A percentile compares a stretch with the other conserved stretches of the same genome.
Evolutionary conservation across 2,888 invertebrate species (phyloP).

Genomic region (Thymelicus acteon): DNA sequence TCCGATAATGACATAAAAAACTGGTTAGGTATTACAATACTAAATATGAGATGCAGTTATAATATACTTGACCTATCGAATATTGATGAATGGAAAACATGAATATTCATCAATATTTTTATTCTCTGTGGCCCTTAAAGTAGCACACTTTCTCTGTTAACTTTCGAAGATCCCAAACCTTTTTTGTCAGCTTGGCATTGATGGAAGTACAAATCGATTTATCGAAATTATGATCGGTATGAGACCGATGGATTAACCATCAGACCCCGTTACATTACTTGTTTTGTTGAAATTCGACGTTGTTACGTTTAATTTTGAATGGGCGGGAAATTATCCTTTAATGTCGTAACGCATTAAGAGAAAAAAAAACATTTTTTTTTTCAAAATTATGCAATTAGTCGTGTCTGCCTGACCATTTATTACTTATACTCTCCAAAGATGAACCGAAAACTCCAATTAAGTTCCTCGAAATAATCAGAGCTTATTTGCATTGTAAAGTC

Average conservation of each 20-base stretch:
- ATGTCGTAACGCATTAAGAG: no score
- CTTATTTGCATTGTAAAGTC: no score
- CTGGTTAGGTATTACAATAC: background rate
- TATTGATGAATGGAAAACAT: background rate
- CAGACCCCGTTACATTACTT: background rate
- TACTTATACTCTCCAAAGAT: no score
- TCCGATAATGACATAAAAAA: no score
- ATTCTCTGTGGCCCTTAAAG: conserved; percentile 11
- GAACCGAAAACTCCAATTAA: no score
- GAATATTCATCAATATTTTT: conserved; percentile 8
- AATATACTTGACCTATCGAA: background rate
- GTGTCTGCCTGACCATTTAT: no score
- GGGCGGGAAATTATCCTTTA: background rate
- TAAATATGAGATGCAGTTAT: background rate
- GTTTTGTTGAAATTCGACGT: background rate
- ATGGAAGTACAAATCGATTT: conserved; percentile 30
- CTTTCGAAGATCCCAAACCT: conserved; percentile 20
- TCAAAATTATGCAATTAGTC: no score
- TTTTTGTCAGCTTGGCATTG: conserved; percentile 28
- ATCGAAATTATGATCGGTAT: conserved; percentile 19
- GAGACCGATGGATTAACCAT: background rate
- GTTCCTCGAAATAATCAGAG: no score
- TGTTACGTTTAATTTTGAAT: background rate
- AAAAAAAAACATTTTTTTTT: no score
- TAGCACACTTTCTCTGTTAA: conserved; percentile 21